A percentile compares a stretch with the other conserved stretches of the same genome.
phyloP scores from a whole-genome alignment of 2,797 vertebrate genomes.

The Prionace glauca region DNA sequence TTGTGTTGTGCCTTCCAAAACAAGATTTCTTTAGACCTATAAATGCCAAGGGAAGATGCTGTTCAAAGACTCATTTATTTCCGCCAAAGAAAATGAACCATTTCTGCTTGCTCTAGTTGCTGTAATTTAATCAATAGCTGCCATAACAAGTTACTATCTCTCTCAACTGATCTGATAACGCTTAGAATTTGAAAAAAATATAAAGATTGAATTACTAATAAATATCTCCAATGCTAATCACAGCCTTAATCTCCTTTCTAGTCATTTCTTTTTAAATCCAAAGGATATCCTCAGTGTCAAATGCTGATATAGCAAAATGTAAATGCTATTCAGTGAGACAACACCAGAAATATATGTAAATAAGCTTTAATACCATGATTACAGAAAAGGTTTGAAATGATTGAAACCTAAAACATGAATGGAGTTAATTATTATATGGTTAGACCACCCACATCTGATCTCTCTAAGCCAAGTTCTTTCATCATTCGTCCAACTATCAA shows the following conservation, averaged over 20 bases:
- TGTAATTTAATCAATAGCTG: not conserved
- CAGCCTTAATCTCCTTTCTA: not conserved
- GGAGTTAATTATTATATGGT: not conserved
- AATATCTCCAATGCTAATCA: not conserved
- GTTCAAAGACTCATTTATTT: slow-evolving; percentile 12
- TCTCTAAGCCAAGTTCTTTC: not conserved
- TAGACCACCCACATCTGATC: not conserved
- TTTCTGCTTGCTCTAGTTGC: not conserved
- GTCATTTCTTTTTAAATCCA: not conserved
- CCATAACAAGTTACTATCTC: not conserved
- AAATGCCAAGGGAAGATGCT: not conserved
- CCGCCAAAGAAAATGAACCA: not conserved
- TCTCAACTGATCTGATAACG: not conserved
- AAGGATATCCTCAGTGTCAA: not conserved
- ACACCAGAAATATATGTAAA: not conserved
- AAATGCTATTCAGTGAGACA: not conserved
- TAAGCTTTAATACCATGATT: not conserved
- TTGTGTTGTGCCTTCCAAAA: not conserved
- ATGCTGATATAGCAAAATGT: not conserved
- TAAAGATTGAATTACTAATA: not conserved
- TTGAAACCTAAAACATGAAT: not conserved
- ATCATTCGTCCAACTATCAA: not conserved
- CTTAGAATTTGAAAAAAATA: not conserved
- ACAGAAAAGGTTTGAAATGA: not conserved
- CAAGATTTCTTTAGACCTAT: not conserved